Base-by-base conservation (phyloP, 1,140 invertebrate genomes). In the Drosophila nasuta region DNA sequence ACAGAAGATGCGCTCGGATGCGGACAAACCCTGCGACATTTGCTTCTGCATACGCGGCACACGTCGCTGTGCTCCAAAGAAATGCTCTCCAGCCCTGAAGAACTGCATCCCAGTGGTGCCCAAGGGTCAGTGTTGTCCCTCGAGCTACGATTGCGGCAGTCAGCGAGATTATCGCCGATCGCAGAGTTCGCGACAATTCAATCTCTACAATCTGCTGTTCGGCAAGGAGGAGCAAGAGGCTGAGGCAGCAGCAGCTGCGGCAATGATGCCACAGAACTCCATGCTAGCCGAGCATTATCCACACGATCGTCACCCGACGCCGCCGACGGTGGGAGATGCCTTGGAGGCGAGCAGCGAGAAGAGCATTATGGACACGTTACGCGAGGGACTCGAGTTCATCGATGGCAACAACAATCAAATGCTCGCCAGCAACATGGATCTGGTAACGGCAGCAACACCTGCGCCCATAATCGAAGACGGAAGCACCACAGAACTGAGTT, bases 31-130 rank as follows among this genome's bases (percentile, higher is more conserved):
- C 6, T 97, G 96, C 91, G 95, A 96, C 82, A 96, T 96, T 71
- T 97, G 97, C 92, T 97, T 97, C 93, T 98, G 97, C 92, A 94
- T 97, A 62, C 94, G 95, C 64, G 96, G 96, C 1, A 93, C 94
- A 0, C 93, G 97, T 15, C 94, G 95, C 7, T 98, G 97, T 91
- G 95, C 96, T 54, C 95, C 96, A 1, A 93, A 96, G 46, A 95
- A 95, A 8, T 97, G 96, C 78, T 95, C 96, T 3, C 95, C 96
- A 10, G 94, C 95, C 0, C 93, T 97, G 59, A 94, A 95, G 73
- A 96, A 96, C 43, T 98, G 97, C 91, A 94, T 93, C 59, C 96
- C 97, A 1, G 94, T 97, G 30, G 94, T 96, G 28, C 94, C 95
- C 43, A 93, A 94, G 60, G 96, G 96, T 20, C 95, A 97, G 85